Evolutionary conservation across 2,888 invertebrate genomes (phyloP), one percentile per base, ranked within the genome.

Genomic region (Terebella lapidaria): DNA sequence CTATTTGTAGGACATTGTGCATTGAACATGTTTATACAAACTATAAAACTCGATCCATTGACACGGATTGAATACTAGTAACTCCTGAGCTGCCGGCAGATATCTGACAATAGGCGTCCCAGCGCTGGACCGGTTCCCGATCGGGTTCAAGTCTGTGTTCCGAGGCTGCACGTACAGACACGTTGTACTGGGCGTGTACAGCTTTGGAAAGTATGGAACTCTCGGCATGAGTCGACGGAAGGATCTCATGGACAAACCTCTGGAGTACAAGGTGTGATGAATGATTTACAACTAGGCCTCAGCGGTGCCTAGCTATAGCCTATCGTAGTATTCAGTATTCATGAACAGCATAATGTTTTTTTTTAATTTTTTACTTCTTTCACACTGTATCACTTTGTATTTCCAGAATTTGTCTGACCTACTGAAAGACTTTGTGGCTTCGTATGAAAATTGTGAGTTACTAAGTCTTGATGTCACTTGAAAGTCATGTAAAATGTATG

Each of bases 211-310:
- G 28, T 81, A 77, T 65, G 81, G 81, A 18, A 74, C 80, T 3
- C 65, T 81, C 22, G 81, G 81, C 5, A 77, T 81, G 75, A 80
- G 80, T 65, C 68, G 81, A 20, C 65, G 80, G 46, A 70, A 72
- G 18, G 77, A 80, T 56, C 75, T 81, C 58, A 81, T 80, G 78
- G 75, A 77, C 62, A 81, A 81, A 70, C 76, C 80, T 27, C 66
- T 81, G 1, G 60, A 62, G 18, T 81, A 70, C 60, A 74, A 73
- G 71, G 79, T 80, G 64, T 24, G 60, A 35, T 35, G n/a, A 35
- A 35, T 24, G 15, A 20, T 28, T 24, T 15, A 18, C 5, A 10
- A 22, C 25, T 24, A 25, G 5, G 22, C 1, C 10, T 25, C 25
- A 25, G 28, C 2, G 47, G 10, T 56, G 26, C 22, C 26, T 56